Percentiles rank a stretch among this genome's conserved stretches.
These are phyloP conservation scores for Cataglyphis altisquamis DNA, from an alignment of 2,888 invertebrate species.

Conservation along the genomic window DNA sequence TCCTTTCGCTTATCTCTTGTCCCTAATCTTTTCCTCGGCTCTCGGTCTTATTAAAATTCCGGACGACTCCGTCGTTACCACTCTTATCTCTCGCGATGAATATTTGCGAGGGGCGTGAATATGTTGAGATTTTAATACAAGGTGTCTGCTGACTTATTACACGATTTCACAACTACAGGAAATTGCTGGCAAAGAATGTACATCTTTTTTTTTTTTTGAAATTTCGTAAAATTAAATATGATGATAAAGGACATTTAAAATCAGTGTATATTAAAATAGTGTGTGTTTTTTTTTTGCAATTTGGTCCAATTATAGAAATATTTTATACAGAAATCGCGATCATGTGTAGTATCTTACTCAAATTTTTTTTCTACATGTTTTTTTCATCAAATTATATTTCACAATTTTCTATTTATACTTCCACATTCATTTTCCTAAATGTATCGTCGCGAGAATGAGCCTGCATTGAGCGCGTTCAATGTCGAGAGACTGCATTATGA, in stretches of 20 bases:
- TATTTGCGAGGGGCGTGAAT: slow-evolving; percentile 46
- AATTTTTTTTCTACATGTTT: background rate
- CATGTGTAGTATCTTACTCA: background rate
- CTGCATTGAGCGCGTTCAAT: background rate
- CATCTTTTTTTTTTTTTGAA: background rate
- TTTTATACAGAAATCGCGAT: background rate
- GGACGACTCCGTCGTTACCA: slow-evolving; percentile 3
- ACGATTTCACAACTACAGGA: background rate
- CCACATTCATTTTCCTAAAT: background rate
- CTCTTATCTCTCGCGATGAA: slow-evolving; percentile 50
- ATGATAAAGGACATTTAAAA: background rate
- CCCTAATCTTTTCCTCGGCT: slow-evolving; percentile 25
- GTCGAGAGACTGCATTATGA: background rate
- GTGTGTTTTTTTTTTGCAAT: background rate
- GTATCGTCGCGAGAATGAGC: slow-evolving; percentile 5
- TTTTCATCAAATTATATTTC: background rate
- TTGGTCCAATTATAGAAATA: background rate
- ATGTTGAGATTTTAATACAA: slow-evolving; percentile 46
- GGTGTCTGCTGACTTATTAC: slow-evolving; percentile 16
- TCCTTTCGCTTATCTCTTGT: slow-evolving; percentile 54
- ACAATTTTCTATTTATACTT: background rate
- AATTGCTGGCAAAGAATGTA: background rate
- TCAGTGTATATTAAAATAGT: background rate
- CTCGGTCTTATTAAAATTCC: slow-evolving; percentile 57
- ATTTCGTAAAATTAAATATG: background rate